Evolutionary conservation across 2,797 vertebrate species (phyloP).

Genomic region (Hemitrygon akajei): DNA sequence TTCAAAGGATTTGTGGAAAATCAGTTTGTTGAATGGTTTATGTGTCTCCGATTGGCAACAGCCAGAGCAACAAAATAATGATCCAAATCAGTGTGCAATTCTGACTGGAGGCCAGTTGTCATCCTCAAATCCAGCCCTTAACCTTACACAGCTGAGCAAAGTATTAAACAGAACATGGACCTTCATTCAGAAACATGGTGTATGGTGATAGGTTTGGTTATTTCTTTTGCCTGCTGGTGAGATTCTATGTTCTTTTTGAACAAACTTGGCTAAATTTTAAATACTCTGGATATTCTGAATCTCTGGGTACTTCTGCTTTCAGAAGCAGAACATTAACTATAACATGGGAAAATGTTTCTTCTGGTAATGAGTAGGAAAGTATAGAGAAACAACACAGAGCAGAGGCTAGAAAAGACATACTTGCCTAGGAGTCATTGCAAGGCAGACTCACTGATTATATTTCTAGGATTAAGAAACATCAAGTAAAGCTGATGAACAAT

Average conservation of each 20-base stretch:
- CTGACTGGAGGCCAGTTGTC: neutral
- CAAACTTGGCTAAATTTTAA: neutral
- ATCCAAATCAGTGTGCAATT: neutral
- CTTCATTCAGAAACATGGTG: neutral
- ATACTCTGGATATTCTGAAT: neutral
- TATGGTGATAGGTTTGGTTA: neutral
- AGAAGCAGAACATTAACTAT: no score
- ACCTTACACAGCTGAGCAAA: neutral
- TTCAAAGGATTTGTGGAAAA: neutral
- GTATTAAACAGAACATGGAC: neutral
- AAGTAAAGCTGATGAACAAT: no score
- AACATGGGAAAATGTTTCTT: neutral
- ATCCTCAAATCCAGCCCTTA: neutral
- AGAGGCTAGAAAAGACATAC: no score
- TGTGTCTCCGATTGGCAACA: neutral
- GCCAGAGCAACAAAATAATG: neutral
- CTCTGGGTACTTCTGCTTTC: neutral
- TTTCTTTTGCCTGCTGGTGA: neutral
- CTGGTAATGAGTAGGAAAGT: neutral
- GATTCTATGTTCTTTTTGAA: neutral
- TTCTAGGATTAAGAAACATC: no score
- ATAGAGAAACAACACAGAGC: neutral
- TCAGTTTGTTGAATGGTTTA: neutral
- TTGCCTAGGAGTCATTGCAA: no score
- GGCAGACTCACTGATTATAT: no score